Base-by-base conservation (phyloP, 1,140 invertebrate genomes). In the Ips typographus region DNA sequence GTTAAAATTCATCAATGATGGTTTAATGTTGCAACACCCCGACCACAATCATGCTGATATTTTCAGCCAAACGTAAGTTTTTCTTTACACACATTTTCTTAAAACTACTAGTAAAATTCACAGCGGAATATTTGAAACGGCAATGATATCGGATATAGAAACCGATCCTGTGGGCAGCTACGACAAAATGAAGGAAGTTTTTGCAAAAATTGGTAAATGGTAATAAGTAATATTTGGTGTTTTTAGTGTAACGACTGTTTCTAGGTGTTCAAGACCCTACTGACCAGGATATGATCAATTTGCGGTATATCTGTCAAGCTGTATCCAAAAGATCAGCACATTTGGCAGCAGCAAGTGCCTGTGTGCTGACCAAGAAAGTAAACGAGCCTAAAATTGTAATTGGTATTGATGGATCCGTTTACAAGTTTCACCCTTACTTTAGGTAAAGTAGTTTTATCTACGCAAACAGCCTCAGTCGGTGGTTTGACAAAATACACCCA, bases 321-420 rank as follows among this genome's bases (percentile, higher is more conserved):
- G 90, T 99, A 3, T 96, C 95, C 36, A 87, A 88, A 69, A 86
- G 98, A 72, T 97, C 98, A 4, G 98, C 97, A 3, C 91, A 94
- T 82, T 82, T 99, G 36, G 91, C 93, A 7, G 94, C 94, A 22
- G 94, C 95, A 60, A 96, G 93, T 65, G 88, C 91, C 40, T 90
- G 91, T 3, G 86, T 87, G 1, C 82, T 95, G 4, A 85, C 94
- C 44, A 90, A 92, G 77, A 92, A 92, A 83, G 96, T 98, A 84
- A 85, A 87, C 22, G 89, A 96, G 74, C 87, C 90, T 4, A 87
- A 90, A 65, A 92, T 98, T 1, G 97, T 96, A 0, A 93, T 99
- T 22, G 98, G 94, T 56, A 94, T 99, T 70, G 98, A 99, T 82
- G 98, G 98, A 38, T 98, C 96, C 39, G 93, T 99, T 0, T 99